Base-by-base conservation (phyloP, 2,797 vertebrate genomes). In the Peromyscus eremicus region DNA sequence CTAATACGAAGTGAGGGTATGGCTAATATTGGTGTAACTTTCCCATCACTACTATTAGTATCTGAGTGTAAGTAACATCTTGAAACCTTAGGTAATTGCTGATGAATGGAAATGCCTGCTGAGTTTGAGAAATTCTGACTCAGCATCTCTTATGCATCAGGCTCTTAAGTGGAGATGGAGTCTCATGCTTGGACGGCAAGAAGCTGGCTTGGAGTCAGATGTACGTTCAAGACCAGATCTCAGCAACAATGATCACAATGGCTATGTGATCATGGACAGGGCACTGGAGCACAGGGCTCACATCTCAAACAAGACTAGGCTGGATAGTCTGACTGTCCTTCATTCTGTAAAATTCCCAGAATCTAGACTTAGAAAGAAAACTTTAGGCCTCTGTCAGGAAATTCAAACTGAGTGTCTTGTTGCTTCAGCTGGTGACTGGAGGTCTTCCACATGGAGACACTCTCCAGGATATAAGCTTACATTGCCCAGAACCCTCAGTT, bases 171-270 rank as follows among this genome's bases (percentile, higher is more conserved):
- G n/a, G n/a, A 88, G 37, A 43, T 27, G 5, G 13, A 1, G 5
- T 46, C 12, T 21, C n/a, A 0, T 0, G 1, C 8, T 0, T 0
- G 43, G 25, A 5, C 11, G 21, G n/a, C 16, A 32, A 79, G 43
- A 21, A 79, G 0, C 34, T 71, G 27, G 60, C 2, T 32, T 12
- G 2, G 6, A 91, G 25, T 57, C 25, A 27, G 34, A 49, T 3
- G 46, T 14, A 2, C 23, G 3, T 49, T 68, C 6, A 0, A 66
- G 64, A 10, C 0, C 29, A 49, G 17, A 85, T 34, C 40, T 2
- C 0, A 85, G 3, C 27, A 52, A 34, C 6, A 49, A 49, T 49
- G 49, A 49, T 11, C 49, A 49, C 9, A 49, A 49, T 68, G 64
- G 32, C 6, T 55, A 9, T 5, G 7, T 19, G 40, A 11, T 12